Percentiles rank a stretch among this genome's conserved stretches.
Conservation (phyloP, 2,797 vertebrate genomes). For the Lutjanus campechanus region DNA sequence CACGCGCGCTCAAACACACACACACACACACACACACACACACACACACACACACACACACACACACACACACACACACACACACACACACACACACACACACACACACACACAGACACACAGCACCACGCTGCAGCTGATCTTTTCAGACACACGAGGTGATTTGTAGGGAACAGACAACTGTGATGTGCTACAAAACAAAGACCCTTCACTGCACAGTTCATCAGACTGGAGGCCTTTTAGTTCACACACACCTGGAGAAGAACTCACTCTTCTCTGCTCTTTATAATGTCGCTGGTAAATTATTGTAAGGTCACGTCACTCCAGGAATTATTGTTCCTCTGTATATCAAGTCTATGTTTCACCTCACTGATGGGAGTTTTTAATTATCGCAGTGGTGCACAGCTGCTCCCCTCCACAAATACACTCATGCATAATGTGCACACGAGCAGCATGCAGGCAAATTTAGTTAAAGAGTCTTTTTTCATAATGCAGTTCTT, state of each 20-base stretch:
- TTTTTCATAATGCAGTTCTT: background rate
- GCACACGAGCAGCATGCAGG: background rate
- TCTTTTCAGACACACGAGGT: slow-evolving; percentile 50
- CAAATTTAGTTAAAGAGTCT: background rate
- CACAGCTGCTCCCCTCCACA: slow-evolving; percentile 18
- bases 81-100: slow-evolving; percentile 4
- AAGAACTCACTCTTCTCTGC: background rate
- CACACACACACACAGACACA: slow-evolving; percentile 9
- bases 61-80: background rate
- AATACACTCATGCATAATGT: background rate
- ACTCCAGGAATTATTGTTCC: background rate
- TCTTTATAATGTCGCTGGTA: background rate
- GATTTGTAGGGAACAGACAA: slow-evolving; percentile 51
- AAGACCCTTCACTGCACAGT: slow-evolving; percentile 17
- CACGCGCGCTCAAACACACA: too few relatives aligned
- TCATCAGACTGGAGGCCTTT: slow-evolving; percentile 18
- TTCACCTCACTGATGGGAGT: background rate
- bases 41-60: slow-evolving; percentile 7
- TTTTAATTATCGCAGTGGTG: slow-evolving; percentile 4
- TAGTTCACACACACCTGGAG: background rate
- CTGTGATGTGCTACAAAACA: slow-evolving; percentile 30
- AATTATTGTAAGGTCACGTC: background rate
- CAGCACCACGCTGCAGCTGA: slow-evolving; percentile 52
- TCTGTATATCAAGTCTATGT: background rate
- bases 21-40: background rate